phyloP scores from a whole-genome alignment of 2,888 invertebrate genomes.

The Thera britannica region DNA sequence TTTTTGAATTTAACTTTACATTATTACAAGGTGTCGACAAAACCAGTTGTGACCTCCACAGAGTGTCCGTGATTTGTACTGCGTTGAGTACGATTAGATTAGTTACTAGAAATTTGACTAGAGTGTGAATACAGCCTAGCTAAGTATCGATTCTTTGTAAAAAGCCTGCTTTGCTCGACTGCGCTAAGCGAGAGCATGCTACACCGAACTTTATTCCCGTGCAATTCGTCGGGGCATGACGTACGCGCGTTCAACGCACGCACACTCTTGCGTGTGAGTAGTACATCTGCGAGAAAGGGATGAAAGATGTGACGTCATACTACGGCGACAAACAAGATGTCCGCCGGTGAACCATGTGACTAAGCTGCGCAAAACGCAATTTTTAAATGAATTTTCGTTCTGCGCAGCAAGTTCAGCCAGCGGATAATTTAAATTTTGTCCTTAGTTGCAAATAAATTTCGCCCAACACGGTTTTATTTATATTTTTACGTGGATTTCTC shows the following conservation, averaged over 20 bases:
- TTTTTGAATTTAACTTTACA: no score
- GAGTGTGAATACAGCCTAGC: constrained; percentile 27
- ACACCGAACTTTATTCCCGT: constrained; percentile 1
- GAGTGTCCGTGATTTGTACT: neutral
- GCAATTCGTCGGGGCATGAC: neutral
- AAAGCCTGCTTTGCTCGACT: constrained; percentile 21
- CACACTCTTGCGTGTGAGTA: constrained; percentile 6
- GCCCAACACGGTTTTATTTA: no score
- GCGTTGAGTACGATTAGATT: constrained; percentile 4
- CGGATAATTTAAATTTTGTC: no score
- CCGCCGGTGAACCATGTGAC: no score
- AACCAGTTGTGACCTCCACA: no score
- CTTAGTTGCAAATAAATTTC: no score
- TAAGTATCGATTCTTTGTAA: constrained; percentile 26
- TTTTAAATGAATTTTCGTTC: no score
- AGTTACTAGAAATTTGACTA: constrained; percentile 23
- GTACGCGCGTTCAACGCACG: constrained; percentile 2
- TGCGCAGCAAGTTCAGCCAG: no score
- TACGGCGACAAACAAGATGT: neutral
- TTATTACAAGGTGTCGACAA: no score
- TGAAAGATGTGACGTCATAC: neutral
- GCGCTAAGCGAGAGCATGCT: constrained; percentile 15
- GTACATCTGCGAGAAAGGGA: constrained; percentile 7
- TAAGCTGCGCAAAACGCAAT: no score
- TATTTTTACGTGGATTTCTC: no score